These are phyloP conservation scores for Panthera uncia DNA, from an alignment of 2,113 vertebrate genomes.

Conservation along the genomic window DNA sequence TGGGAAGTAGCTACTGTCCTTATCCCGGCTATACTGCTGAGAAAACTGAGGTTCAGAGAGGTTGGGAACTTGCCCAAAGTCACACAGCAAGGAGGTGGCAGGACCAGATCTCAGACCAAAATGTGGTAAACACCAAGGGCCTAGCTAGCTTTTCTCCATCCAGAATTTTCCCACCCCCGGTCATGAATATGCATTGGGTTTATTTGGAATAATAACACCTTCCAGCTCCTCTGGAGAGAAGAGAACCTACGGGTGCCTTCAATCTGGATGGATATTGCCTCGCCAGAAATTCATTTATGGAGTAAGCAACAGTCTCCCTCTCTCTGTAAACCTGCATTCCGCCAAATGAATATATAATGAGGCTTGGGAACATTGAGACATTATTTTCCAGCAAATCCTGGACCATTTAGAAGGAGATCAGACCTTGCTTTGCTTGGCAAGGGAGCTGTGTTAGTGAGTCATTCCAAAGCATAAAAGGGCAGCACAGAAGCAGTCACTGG, in stretches of 20 bases:
- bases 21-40: background rate
- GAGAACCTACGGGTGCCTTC: constrained; percentile 58
- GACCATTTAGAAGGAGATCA: constrained; percentile 82
- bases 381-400: constrained; percentile 81
- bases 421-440: constrained; percentile 80
- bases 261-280: constrained; percentile 62
- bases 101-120: background rate
- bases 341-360: constrained; percentile 82
- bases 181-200: background rate
- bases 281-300: constrained; percentile 74
- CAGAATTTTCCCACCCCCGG: background rate
- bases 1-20: background rate
- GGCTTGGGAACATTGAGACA: constrained; percentile 78
- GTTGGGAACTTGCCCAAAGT: background rate
- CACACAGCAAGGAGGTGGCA: background rate
- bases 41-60: background rate
- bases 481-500: constrained; percentile 67
- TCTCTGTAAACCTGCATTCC: constrained; percentile 61
- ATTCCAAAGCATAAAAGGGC: constrained; percentile 76
- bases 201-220: background rate
- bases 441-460: constrained; percentile 79
- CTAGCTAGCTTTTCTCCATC: background rate
- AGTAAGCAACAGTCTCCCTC: constrained; percentile 72
- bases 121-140: background rate
- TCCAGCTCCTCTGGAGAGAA: background rate